Conservation (phyloP, 2,888 invertebrate species). For the Entomobrya proxima region DNA sequence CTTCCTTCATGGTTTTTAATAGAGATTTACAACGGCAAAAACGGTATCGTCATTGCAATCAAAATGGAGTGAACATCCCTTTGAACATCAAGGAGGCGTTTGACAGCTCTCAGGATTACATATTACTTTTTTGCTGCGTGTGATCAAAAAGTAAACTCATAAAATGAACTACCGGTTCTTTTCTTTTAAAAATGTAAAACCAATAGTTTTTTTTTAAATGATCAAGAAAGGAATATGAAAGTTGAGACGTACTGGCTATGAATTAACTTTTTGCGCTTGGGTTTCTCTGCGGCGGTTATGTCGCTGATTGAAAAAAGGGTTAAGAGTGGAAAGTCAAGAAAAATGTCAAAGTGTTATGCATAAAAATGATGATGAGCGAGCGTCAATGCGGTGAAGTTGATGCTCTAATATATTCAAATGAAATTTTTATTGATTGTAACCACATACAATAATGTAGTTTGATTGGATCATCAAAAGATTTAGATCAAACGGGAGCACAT, state of each 20-base stretch:
- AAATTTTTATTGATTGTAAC: background rate
- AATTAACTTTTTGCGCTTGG: background rate
- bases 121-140: background rate
- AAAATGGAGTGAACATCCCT: background rate
- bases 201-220: background rate
- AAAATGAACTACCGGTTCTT: background rate
- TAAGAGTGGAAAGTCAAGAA: slow-evolving; percentile 44
- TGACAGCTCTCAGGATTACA: background rate
- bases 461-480: slow-evolving; percentile 20
- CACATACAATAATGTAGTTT: background rate
- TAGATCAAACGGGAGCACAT: background rate
- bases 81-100: background rate
- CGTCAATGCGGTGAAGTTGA: background rate
- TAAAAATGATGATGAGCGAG: background rate
- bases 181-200: background rate
- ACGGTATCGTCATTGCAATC: background rate
- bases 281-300: background rate
- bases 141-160: background rate
- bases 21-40: slow-evolving; percentile 24
- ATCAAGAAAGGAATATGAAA: slow-evolving; percentile 10
- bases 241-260: background rate
- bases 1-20: slow-evolving; percentile 15
- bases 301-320: slow-evolving; percentile 36
- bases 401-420: background rate
- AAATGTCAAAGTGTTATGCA: slow-evolving; percentile 27